These are phyloP conservation scores for Sarcophilus harrisii DNA, from an alignment of 2,797 vertebrate genomes.

Conservation along the genomic window DNA sequence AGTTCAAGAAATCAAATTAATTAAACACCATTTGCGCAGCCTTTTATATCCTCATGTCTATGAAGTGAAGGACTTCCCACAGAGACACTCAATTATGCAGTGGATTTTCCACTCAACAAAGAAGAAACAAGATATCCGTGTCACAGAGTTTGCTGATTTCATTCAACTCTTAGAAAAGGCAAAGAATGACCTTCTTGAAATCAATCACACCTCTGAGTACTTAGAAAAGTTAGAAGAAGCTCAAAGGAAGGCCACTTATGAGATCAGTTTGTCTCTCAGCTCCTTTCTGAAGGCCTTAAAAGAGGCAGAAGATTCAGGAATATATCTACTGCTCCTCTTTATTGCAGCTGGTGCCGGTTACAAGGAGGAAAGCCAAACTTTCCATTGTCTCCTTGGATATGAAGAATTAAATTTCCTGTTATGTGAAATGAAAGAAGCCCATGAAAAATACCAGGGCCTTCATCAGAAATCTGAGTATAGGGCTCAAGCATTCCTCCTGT, in stretches of 20 bases:
- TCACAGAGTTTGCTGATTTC: slow-evolving; percentile 72
- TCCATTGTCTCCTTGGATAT: slow-evolving; percentile 74
- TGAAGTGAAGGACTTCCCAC: slow-evolving; percentile 72
- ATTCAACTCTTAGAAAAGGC: slow-evolving; percentile 58
- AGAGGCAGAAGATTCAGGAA: slow-evolving; percentile 60
- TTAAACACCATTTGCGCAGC: slow-evolving; percentile 69
- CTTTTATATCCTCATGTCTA: slow-evolving; percentile 80
- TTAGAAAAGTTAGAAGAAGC: slow-evolving; percentile 43
- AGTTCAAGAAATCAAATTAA: not conserved
- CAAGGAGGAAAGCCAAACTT: slow-evolving; percentile 52
- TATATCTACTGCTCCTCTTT: slow-evolving; percentile 76
- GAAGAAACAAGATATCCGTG: rapidly evolving
- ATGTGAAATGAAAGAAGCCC: slow-evolving; percentile 43
- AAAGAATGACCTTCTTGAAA: slow-evolving; percentile 51
- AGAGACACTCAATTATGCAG: slow-evolving; percentile 68
- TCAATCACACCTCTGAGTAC: not conserved
- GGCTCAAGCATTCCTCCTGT: slow-evolving; percentile 80
- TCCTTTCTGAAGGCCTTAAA: slow-evolving; percentile 75
- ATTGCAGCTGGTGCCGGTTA: slow-evolving; percentile 76
- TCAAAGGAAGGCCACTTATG: slow-evolving; percentile 64
- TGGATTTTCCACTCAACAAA: slow-evolving; percentile 70
- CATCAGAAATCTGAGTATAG: slow-evolving; percentile 60
- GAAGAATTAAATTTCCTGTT: slow-evolving; percentile 79
- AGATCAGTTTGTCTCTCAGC: slow-evolving; percentile 41
- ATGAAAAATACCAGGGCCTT: slow-evolving; percentile 72